A percentile compares a stretch with the other conserved stretches of the same genome.
Conservation (phyloP, 2,113 vertebrate species). For the Anhinga rufa region DNA sequence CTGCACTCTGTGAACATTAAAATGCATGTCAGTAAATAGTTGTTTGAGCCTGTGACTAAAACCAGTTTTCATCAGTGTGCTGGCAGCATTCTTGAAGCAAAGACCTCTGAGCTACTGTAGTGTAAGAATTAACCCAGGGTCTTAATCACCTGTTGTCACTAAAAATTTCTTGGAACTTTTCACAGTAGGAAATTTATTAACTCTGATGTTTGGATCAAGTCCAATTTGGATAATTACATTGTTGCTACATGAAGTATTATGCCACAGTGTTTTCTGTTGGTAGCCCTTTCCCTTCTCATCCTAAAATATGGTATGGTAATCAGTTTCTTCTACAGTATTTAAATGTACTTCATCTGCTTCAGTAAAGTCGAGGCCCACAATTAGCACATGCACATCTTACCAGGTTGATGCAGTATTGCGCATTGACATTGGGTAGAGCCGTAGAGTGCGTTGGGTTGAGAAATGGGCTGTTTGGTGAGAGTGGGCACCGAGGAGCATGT, state of each 20-base stretch:
- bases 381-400: neutral
- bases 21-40: neutral
- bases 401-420: neutral
- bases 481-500: neutral
- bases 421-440: neutral
- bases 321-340: neutral
- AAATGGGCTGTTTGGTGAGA: neutral
- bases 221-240: neutral
- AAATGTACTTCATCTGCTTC: neutral
- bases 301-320: neutral
- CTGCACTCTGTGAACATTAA: neutral
- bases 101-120: neutral
- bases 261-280: neutral
- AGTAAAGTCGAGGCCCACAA: neutral
- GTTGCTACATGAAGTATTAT: neutral
- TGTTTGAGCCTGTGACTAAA: neutral
- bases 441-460: neutral
- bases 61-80: neutral
- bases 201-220: neutral
- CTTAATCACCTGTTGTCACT: neutral
- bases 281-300: neutral
- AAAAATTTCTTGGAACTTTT: neutral
- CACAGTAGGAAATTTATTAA: neutral
- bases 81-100: neutral
- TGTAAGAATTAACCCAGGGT: neutral